Conservation (phyloP, 2,797 vertebrate genomes). For the Buceros bicornis region DNA sequence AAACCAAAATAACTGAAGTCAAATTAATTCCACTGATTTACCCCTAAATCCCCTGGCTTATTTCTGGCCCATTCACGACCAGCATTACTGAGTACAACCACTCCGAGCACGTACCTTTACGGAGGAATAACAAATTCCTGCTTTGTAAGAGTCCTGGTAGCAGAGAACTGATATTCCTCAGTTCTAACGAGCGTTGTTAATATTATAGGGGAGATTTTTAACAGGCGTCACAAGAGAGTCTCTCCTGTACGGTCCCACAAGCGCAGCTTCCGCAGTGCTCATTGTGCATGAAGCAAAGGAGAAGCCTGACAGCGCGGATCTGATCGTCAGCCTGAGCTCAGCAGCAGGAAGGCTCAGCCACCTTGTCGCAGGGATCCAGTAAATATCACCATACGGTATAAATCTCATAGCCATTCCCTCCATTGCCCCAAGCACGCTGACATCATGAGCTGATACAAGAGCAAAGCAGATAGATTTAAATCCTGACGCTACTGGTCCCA, state of each 20-base stretch:
- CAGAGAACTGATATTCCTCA: not conserved
- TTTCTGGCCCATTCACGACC: not conserved
- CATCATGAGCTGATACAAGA: not conserved
- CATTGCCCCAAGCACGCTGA: not conserved
- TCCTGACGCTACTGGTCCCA: not conserved
- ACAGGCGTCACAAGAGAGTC: not conserved
- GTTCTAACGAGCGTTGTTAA: not conserved
- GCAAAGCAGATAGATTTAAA: not conserved
- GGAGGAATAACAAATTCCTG: not conserved
- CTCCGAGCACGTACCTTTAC: not conserved
- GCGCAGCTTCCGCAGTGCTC: not conserved
- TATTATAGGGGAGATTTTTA: not conserved
- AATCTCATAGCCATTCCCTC: not conserved
- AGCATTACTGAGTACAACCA: not conserved
- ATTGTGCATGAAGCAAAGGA: not conserved
- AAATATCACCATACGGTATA: not conserved
- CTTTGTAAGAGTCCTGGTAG: not conserved
- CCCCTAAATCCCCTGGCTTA: not conserved
- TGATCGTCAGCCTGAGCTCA: not conserved
- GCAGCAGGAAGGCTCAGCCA: not conserved
- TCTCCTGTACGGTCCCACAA: not conserved
- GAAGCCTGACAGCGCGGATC: not conserved
- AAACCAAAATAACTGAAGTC: constrained; percentile 22
- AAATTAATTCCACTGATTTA: constrained; percentile 1
- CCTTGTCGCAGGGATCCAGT: not conserved